Conservation (phyloP, 2,888 invertebrate species). For the Agrotis puta region DNA sequence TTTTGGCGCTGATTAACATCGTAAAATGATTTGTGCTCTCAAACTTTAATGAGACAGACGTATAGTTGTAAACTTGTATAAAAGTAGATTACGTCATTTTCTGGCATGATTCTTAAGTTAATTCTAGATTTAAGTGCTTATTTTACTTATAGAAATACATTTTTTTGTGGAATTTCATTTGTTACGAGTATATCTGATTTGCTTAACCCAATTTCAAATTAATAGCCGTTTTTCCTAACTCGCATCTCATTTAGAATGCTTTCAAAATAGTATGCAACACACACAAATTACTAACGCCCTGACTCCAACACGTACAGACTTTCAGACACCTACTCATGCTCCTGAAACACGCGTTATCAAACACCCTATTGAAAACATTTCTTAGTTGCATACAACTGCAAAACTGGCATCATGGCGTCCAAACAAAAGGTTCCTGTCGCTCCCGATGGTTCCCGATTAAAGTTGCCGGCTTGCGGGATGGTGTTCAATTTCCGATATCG, state of each 20-base stretch:
- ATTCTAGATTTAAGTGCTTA: no score
- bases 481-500: constrained; percentile 82
- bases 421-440: constrained; percentile 62
- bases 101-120: no score
- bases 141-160: no score
- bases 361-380: constrained; percentile 14
- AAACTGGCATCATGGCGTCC: constrained; percentile 25
- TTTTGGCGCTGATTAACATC: background rate
- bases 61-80: no score
- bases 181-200: no score
- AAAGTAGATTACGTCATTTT: no score
- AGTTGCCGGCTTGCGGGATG: constrained; percentile 61
- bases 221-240: no score
- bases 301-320: background rate
- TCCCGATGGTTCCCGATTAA: constrained; percentile 57
- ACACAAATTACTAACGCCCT: background rate
- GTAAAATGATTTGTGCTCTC: background rate
- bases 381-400: constrained; percentile 13
- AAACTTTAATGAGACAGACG: background rate
- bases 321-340: background rate
- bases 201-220: no score
- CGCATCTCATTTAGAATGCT: no score
- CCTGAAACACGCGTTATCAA: background rate
- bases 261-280: no score
- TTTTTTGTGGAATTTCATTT: no score